These are phyloP conservation scores for Diphyllodes magnificus DNA, from an alignment of 2,113 vertebrate genomes.

Conservation along the genomic window DNA sequence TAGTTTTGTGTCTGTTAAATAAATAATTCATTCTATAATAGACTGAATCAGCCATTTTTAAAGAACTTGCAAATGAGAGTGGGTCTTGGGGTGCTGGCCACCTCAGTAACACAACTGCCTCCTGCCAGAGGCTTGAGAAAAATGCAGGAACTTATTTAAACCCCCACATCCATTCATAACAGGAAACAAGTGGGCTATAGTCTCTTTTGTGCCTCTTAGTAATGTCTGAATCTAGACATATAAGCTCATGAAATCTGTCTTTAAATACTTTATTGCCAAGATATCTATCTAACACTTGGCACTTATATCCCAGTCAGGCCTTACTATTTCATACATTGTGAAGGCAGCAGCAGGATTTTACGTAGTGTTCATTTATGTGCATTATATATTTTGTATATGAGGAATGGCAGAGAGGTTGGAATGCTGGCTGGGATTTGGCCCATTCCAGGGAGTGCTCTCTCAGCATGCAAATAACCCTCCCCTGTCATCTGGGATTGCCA, in stretches of 20 bases:
- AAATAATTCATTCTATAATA: background rate
- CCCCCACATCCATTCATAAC: background rate
- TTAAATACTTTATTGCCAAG: background rate
- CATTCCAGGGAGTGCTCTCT: background rate
- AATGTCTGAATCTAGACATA: background rate
- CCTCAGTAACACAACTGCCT: background rate
- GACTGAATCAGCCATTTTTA: background rate
- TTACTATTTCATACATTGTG: background rate
- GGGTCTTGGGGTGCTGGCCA: background rate
- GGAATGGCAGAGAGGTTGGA: background rate
- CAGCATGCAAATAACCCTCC: background rate
- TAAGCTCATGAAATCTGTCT: background rate
- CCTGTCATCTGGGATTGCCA: background rate
- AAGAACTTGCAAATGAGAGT: background rate
- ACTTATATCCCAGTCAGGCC: background rate
- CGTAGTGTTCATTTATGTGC: rapidly evolving
- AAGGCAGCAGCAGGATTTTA: background rate
- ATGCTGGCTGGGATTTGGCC: background rate
- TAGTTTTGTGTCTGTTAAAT: background rate
- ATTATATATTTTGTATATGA: background rate
- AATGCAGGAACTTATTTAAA: background rate
- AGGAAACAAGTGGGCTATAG: background rate
- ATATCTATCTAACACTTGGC: background rate
- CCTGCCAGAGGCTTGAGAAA: background rate
- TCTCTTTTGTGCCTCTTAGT: background rate